phyloP scores from a whole-genome alignment of 2,888 invertebrate species.

The Phortica magna region DNA sequence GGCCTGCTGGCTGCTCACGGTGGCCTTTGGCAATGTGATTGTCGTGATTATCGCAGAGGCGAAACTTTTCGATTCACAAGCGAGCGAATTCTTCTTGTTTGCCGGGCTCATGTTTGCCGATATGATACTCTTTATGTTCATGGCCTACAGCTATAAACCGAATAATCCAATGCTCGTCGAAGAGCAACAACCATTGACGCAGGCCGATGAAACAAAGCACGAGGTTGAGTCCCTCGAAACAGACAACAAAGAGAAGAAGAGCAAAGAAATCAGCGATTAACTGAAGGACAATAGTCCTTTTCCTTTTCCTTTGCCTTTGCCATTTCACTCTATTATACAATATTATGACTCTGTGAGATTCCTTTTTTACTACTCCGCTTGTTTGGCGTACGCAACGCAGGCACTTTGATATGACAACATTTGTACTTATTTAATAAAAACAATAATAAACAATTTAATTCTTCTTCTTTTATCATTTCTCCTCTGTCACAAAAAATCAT shows the following conservation, averaged over 20 bases:
- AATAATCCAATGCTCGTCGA: conserved; percentile 61
- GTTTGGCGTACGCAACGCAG: no score
- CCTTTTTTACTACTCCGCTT: no score
- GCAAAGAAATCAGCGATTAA: conserved; percentile 56
- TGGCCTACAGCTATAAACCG: conserved; percentile 87
- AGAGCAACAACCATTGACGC: conserved; percentile 57
- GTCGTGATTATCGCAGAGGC: conserved; percentile 84
- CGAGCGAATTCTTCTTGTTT: conserved; percentile 92
- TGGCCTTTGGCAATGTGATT: conserved; percentile 95
- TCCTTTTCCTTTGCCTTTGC: background rate
- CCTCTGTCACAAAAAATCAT: no score
- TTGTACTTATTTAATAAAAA: no score
- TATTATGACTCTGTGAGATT: no score
- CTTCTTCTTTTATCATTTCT: no score
- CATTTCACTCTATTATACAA: background rate
- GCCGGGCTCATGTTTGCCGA: conserved; percentile 91
- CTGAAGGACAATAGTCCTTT: background rate
- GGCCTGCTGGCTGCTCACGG: conserved; percentile 94
- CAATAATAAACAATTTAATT: no score
- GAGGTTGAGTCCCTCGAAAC: conserved; percentile 46
- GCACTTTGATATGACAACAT: no score
- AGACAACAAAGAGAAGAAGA: conserved; percentile 66
- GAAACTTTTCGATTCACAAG: conserved; percentile 78
- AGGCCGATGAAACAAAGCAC: conserved; percentile 33
- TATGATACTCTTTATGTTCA: conserved; percentile 88